Base-by-base conservation (phyloP, 2,888 invertebrate species). In the Panzeria rudis region DNA sequence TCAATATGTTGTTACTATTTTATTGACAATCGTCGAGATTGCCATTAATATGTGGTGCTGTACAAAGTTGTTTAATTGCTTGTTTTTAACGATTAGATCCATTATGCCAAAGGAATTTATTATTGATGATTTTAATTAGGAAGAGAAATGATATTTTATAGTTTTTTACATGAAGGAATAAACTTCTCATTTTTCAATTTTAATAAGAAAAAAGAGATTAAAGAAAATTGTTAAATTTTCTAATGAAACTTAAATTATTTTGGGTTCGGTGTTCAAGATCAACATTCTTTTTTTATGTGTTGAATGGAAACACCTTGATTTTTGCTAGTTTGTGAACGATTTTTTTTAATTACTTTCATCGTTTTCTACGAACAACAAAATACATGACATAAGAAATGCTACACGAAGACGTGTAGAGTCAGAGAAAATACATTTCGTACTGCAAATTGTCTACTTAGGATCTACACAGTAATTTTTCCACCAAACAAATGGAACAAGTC, bases 31-130 rank as follows among this genome's bases (percentile, higher is more conserved):
- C 25, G 44, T 62, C 17, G 38, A 54, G 82, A 82, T 71, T 71
- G 52, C 3, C 61, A 68, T 20, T 69, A 52, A 73, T 62, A 25
- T 32, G 32, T 75, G 29, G 11, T 75, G 83, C 20, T 68, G 68
- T 62, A 64, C 62, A 47, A 56, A 25, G 61, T 61, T 73, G 75
- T 80, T 80, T 80, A 84, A 84, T 80, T 84, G 71, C 80, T 72
- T 81, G 77, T 73, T 73, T 62, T 52, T 41, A 82, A 50, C 64
- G 71, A 85, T 85, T 79, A 82, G 59, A 64, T 78, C 75, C 71
- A 71, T 82, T 82, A 79, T 38, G 82, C 23, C 20, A 41, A 71
- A 44, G 69, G 56, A 71, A 83, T 82, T 76, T 71, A 64, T 72
- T 50, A 83, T 83, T 83, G 64, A 83, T 83, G 76, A 59, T 77